phyloP scores from a whole-genome alignment of 2,113 vertebrate species.

The Nothocercus nigrocapillus region DNA sequence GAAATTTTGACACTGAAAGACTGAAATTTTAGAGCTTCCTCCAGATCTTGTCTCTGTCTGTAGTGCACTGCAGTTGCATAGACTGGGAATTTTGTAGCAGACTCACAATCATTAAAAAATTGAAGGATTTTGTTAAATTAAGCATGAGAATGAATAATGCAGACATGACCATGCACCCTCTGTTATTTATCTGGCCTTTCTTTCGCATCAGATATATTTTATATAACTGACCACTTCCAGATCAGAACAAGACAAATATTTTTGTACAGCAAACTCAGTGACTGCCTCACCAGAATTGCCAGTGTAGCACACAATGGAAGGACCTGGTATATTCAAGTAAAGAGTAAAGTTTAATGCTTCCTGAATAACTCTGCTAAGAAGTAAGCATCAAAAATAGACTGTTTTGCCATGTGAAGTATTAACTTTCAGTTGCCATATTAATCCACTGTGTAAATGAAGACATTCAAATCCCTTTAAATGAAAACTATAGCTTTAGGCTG shows the following conservation, averaged over 20 bases:
- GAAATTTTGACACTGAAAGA: background rate
- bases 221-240: constrained; percentile 24
- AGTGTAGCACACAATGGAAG: background rate
- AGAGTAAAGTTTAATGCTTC: background rate
- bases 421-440: background rate
- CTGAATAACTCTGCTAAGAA: background rate
- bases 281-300: background rate
- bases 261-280: background rate
- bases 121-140: constrained; percentile 47
- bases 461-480: background rate
- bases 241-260: constrained; percentile 13
- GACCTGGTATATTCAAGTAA: background rate
- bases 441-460: background rate
- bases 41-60: background rate
- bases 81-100: constrained; percentile 18
- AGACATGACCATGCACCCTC: background rate
- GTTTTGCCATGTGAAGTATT: background rate
- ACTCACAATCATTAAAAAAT: constrained; percentile 31
- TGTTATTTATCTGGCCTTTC: constrained; percentile 55
- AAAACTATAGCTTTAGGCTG: background rate
- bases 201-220: constrained; percentile 51
- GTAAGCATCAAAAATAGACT: background rate
- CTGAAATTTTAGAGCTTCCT: background rate
- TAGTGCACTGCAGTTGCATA: background rate
- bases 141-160: constrained; percentile 36